These are phyloP conservation scores for Corythornis madagascariensis DNA, from an alignment of 2,113 vertebrate genomes.

Conservation along the genomic window DNA sequence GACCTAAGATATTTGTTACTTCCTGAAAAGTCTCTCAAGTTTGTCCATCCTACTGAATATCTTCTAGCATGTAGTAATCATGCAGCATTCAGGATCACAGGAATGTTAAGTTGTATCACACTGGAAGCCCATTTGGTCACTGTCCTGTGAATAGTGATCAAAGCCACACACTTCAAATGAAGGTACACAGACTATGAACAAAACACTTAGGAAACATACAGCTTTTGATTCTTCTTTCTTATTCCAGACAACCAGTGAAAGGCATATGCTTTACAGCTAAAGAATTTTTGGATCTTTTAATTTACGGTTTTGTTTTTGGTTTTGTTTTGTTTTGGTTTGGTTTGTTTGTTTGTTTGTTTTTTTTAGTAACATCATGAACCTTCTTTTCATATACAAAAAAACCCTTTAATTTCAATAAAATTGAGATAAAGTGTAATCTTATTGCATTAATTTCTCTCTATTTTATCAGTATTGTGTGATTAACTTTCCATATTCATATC, in stretches of 20 bases:
- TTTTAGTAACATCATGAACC: neutral
- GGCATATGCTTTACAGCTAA: neutral
- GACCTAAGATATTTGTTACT: neutral
- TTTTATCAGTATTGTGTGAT: neutral
- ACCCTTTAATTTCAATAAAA: neutral
- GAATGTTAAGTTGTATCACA: conserved; percentile 3
- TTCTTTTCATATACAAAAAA: neutral
- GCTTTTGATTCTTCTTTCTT: conserved; percentile 29
- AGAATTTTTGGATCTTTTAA: neutral
- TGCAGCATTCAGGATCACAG: conserved; percentile 18
- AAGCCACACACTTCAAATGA: conserved; percentile 47
- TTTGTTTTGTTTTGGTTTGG: neutral
- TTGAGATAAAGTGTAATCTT: neutral
- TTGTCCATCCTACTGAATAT: conserved; percentile 18
- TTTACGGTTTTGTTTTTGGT: neutral
- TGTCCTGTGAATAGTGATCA: conserved; percentile 44
- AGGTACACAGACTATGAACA: conserved; percentile 37
- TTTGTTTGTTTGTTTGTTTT: neutral
- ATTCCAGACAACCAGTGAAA: neutral
- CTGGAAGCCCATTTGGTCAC: conserved; percentile 29
- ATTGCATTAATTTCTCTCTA: neutral
- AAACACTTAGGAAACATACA: conserved; percentile 8
- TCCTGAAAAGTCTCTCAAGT: neutral
- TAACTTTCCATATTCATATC: neutral
- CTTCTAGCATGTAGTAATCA: conserved; percentile 58